Conservation (phyloP, 35 echinoderm and acorn worm genomes). For the Diadema setosum region DNA sequence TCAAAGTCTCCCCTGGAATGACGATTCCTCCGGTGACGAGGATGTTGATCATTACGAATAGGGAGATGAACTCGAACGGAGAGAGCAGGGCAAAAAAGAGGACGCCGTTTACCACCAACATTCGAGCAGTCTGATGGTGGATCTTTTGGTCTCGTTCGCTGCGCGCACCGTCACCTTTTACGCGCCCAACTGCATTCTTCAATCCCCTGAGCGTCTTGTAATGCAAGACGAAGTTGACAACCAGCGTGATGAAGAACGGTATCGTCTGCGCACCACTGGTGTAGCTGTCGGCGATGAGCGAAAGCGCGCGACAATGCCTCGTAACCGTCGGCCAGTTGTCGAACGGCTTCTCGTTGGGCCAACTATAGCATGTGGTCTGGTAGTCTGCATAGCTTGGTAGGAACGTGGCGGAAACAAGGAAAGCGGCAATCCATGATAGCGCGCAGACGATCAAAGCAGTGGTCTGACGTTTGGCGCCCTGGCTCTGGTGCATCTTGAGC, state of each 20-base stretch:
- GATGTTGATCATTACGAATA: conserved; percentile 33
- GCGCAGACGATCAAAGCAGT: background rate
- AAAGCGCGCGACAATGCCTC: background rate
- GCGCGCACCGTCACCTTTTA: background rate
- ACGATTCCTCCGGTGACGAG: conserved; percentile 3
- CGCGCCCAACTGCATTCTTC: background rate
- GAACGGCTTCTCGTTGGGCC: background rate
- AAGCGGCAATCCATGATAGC: background rate
- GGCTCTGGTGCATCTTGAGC: conserved; percentile 26
- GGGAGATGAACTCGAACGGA: conserved; percentile 51
- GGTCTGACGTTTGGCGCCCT: conserved; percentile 3
- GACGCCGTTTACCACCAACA: conserved; percentile 68
- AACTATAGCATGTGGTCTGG: background rate
- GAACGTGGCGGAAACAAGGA: background rate
- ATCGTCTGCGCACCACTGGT: background rate
- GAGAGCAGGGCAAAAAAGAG: conserved; percentile 64
- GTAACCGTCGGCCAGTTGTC: background rate
- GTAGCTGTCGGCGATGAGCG: background rate
- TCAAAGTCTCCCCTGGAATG: background rate
- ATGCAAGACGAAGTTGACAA: conserved; percentile 22
- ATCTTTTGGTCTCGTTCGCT: background rate
- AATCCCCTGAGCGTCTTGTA: background rate
- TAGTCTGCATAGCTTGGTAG: background rate
- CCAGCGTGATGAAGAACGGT: conserved; percentile 27
- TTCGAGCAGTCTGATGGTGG: conserved; percentile 40